These are phyloP conservation scores for Nymphicus hollandicus DNA, from an alignment of 2,113 vertebrate species.

Conservation along the genomic window DNA sequence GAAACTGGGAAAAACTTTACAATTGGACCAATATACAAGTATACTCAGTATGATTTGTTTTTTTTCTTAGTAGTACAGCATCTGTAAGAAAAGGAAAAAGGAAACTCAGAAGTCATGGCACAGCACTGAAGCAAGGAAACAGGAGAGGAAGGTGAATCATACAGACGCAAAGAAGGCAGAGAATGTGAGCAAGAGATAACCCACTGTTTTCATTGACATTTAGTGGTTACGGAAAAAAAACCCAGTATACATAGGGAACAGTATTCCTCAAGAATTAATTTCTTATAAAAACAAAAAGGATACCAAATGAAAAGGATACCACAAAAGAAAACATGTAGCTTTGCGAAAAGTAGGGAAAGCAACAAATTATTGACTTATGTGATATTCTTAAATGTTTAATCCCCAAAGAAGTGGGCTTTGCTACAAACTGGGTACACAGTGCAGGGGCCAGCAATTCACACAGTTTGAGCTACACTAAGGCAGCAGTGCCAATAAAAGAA, in stretches of 20 bases:
- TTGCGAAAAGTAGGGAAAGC: neutral
- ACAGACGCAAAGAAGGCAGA: neutral
- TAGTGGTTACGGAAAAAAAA: neutral
- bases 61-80: neutral
- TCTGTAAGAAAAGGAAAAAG: neutral
- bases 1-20: no score
- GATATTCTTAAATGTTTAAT: neutral
- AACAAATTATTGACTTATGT: neutral
- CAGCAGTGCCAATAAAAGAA: neutral
- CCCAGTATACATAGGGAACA: neutral
- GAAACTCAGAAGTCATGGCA: neutral
- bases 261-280: neutral
- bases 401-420: neutral
- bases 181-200: neutral
- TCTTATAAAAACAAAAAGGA: neutral
- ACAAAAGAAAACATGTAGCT: neutral
- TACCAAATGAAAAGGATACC: neutral
- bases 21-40: no score
- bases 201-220: neutral
- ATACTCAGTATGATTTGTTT: neutral
- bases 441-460: neutral
- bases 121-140: neutral
- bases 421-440: neutral
- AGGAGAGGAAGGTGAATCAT: neutral
- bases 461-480: neutral